Base-by-base conservation (phyloP, 2,797 vertebrate genomes). In the Peromyscus eremicus region DNA sequence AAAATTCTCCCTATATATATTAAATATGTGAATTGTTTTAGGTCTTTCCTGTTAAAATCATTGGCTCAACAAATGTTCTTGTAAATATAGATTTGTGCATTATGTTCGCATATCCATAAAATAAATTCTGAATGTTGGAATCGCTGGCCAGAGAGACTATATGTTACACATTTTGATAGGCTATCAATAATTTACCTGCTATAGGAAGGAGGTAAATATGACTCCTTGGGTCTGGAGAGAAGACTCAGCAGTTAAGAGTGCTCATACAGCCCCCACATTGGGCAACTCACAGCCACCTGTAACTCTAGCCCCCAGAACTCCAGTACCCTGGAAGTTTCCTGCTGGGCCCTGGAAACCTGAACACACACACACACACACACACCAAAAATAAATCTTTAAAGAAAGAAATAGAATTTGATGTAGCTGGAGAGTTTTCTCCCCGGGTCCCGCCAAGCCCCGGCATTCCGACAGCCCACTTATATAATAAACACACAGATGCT, bases 21-120 rank as follows among this genome's bases (percentile, higher is more conserved):
- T 52, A 46, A 71, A 70, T 29, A 81, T 91, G 64, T 89, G 82
- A 91, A 89, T 94, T 80, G 27, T 94, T 95, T 92, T 25, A 88
- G 29, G 49, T 60, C n/a, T 76, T 81, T 80, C 14, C 84, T 80
- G 13, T 92, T 87, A 82, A 3, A 80, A 85, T 55, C 25, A 92
- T 32, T 79, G 46, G 5, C 84, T 6, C 87, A 81, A 76, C 55
- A 66, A 71, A 82, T 94, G 68, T 93, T 94, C 60, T 76, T 68
- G 8, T 57, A 94, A 94, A 71, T 91, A 62, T n/a, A 66, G 19
- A 8, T 81, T 25, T 90, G 52, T 40, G 52, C 76, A 43, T 49
- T 55, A 1, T 70, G 17, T 79, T 66, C 89, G 6, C 21, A 68
- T 49, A 94, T 52, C 5, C 89, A n/a, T 80, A 70, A 34, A 49